A percentile compares a stretch with the other conserved stretches of the same genome.
Conservation (phyloP, 2,797 vertebrate genomes). For the Spatula clypeata region DNA sequence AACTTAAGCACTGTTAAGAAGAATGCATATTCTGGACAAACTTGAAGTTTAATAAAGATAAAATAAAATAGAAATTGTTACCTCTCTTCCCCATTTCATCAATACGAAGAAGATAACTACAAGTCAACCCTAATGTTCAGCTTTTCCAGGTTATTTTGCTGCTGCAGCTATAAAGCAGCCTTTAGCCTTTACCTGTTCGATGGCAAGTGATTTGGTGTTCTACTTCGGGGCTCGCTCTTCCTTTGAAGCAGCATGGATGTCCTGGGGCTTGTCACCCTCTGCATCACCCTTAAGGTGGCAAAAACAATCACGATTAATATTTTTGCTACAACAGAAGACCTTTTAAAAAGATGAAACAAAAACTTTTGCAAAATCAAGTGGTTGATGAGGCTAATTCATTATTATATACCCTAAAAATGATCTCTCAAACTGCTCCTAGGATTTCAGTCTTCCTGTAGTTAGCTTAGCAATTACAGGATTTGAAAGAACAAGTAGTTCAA, state of each 20-base stretch:
- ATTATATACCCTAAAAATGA: not conserved
- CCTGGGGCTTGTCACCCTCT: slow-evolving; percentile 60
- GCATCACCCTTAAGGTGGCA: slow-evolving; percentile 36
- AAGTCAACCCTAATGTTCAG: slow-evolving; percentile 1
- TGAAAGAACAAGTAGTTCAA: slow-evolving; percentile 45
- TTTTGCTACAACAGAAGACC: slow-evolving; percentile 21
- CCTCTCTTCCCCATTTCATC: not conserved
- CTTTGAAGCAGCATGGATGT: slow-evolving; percentile 49
- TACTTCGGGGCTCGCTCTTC: slow-evolving; percentile 78
- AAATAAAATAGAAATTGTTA: not conserved
- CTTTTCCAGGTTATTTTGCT: slow-evolving; percentile 21
- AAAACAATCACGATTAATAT: not conserved
- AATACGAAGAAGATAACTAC: not conserved
- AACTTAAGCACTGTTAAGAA: not conserved
- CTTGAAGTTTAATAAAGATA: not conserved
- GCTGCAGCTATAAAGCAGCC: not conserved
- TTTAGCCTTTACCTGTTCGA: slow-evolving; percentile 79
- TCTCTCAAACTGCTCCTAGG: not conserved
- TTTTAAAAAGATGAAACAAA: slow-evolving; percentile 40
- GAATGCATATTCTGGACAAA: not conserved
- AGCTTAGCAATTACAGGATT: slow-evolving; percentile 32
- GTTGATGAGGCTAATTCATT: not conserved
- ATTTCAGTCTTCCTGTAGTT: slow-evolving; percentile 21
- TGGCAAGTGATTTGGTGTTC: slow-evolving; percentile 12
- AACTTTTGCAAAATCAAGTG: slow-evolving; percentile 17